phyloP scores from a whole-genome alignment of 2,113 vertebrate genomes.

The Thamnaconus septentrionalis region DNA sequence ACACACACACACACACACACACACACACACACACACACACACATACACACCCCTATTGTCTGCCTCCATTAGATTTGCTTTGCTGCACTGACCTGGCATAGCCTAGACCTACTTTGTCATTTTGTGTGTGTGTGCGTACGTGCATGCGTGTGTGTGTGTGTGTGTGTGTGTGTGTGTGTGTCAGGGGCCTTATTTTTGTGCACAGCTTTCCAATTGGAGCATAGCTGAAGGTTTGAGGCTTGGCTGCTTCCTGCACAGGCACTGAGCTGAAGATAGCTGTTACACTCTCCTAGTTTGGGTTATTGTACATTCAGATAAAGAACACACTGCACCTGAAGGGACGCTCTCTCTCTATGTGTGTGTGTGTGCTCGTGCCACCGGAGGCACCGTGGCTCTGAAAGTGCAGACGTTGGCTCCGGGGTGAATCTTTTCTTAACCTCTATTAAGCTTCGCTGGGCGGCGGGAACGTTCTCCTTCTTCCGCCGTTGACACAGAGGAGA shows the following conservation, averaged over 20 bases:
- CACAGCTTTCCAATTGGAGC: conserved; percentile 34
- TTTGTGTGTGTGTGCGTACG: background rate
- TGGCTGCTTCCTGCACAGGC: conserved; percentile 34
- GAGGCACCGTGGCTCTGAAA: conserved; percentile 16
- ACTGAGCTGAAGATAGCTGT: background rate
- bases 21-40: conserved; percentile 6
- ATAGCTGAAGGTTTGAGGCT: conserved; percentile 32
- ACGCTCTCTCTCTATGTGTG: background rate
- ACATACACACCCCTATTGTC: conserved; percentile 48
- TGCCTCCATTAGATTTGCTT: conserved; percentile 57
- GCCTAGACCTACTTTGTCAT: conserved; percentile 53
- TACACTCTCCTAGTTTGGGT: conserved; percentile 18
- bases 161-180: no score
- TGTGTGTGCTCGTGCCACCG: background rate
- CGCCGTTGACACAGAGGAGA: background rate
- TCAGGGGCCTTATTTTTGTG: background rate
- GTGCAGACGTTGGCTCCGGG: conserved; percentile 24
- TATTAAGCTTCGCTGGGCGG: conserved; percentile 27
- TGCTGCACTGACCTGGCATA: conserved; percentile 49
- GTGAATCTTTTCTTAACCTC: conserved; percentile 50
- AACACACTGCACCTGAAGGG: conserved; percentile 37
- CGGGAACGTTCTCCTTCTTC: conserved; percentile 3
- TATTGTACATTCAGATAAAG: conserved; percentile 39
- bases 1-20: no score
- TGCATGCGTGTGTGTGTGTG: background rate